Evolutionary conservation across 2,888 invertebrate genomes (phyloP).

Genomic region (Rhagium mordax): DNA sequence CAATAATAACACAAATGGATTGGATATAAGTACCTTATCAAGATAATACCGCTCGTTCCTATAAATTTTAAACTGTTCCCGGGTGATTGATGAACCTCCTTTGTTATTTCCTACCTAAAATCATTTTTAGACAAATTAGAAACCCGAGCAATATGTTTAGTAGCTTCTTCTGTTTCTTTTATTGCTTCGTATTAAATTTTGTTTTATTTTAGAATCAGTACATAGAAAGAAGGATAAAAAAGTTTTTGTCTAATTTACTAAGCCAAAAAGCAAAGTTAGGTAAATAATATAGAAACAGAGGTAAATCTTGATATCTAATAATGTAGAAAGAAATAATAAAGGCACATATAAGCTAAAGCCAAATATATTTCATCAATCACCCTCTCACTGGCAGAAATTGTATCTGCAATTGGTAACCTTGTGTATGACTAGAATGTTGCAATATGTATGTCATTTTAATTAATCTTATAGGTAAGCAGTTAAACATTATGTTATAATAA

Average conservation of each 20-base stretch:
- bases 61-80: slow-evolving; percentile 33
- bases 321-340: background rate
- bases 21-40: slow-evolving; percentile 37
- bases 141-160: too few relatives aligned
- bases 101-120: slow-evolving; percentile 22
- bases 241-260: background rate
- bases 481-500: too few relatives aligned
- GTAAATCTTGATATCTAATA: background rate
- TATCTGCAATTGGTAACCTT: background rate
- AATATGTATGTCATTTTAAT: background rate
- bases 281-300: background rate
- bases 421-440: background rate
- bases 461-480: too few relatives aligned
- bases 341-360: background rate
- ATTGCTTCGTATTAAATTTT: too few relatives aligned
- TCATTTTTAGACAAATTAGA: background rate
- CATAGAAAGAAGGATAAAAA: too few relatives aligned
- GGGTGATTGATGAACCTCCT: slow-evolving; percentile 23
- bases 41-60: slow-evolving; percentile 40
- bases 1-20: background rate
- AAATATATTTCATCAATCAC: slow-evolving; percentile 16
- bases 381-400: background rate
- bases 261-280: background rate
- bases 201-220: too few relatives aligned
- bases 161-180: too few relatives aligned